Base-by-base conservation (phyloP, 2,113 vertebrate genomes). In the Xiphias gladius region DNA sequence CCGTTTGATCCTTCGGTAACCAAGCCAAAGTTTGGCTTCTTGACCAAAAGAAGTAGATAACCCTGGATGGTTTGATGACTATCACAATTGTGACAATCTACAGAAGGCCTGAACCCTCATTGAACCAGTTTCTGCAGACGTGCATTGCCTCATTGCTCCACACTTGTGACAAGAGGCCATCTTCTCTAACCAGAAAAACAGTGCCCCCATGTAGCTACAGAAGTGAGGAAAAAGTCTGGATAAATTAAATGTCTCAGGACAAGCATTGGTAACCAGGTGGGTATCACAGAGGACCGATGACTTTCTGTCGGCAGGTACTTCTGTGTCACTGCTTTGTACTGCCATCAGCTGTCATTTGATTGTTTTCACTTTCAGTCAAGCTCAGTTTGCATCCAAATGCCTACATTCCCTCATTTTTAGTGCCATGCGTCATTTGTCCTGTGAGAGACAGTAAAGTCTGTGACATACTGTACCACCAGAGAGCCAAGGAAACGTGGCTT, bases 81-180 rank as follows among this genome's bases (percentile, higher is more conserved):
- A 84, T 55, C 48, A 74, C 55, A 75, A 46, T 5, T 37, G 50
- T 80, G 85, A 89, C 88, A 84, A 89, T 93, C 85, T 58, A 14
- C 59, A 48, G 54, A 68, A 81, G 88, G 69, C 22, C 24, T 22
- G 19, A 71, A 77, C n/a, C 12, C 28, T 52, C 54, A 26, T 67
- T 32, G 55, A 50, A 43, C 20, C 24, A n/a, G 35, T 57, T 26
- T 73, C 58, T 26, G 67, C 68, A 52, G 68, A 76, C 11, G 17
- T 50, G 16, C 35, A 11, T 76, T 72, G 37, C 66, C 66, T 84
- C 39, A 46, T 22, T 35, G 59, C 61, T 77, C 26, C 43, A 19
- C 26, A 67, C 19, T 55, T 61, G n/a, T 74, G 57, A 62, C 14
- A 50, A 50, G 22, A 69, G 16, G 17, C 59, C 64, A 28, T 75